These are phyloP conservation scores for Dendrolimus punctatus DNA, from an alignment of 1,140 invertebrate species.

Conservation along the genomic window DNA sequence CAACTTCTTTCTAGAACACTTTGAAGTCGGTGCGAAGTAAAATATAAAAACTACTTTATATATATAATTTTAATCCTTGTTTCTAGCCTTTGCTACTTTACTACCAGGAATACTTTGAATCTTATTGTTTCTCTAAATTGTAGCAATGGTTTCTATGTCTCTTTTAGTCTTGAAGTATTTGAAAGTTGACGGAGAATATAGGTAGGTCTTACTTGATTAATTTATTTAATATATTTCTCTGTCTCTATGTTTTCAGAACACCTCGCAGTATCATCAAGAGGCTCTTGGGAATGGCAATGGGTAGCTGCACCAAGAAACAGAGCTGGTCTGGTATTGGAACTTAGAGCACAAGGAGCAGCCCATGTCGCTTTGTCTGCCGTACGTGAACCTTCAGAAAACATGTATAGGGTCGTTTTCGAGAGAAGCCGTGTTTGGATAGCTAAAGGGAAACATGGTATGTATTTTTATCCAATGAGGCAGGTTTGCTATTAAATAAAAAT, in stretches of 20 bases:
- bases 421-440: slow-evolving; percentile 74
- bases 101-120: no score
- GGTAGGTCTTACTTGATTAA: no score
- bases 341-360: slow-evolving; percentile 70
- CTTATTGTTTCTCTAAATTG: no score
- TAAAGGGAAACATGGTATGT: slow-evolving; percentile 75
- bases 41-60: no score
- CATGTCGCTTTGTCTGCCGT: slow-evolving; percentile 73
- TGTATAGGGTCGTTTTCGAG: slow-evolving; percentile 76
- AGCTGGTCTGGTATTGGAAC: slow-evolving; percentile 74
- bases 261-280: slow-evolving; percentile 74
- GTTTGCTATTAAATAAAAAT: neutral
- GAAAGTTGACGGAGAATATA: no score
- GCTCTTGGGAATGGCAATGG: slow-evolving; percentile 77
- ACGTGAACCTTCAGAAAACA: slow-evolving; percentile 67
- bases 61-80: no score
- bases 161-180: no score
- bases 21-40: no score
- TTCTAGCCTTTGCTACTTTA: no score
- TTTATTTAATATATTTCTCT: neutral
- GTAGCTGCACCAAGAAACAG: slow-evolving; percentile 74
- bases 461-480: slow-evolving; percentile 1
- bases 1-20: no score
- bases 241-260: slow-evolving; percentile 67
- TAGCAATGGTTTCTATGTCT: no score